Conservation (phyloP, 2,113 vertebrate species). For the Gallinago jamesoni region DNA sequence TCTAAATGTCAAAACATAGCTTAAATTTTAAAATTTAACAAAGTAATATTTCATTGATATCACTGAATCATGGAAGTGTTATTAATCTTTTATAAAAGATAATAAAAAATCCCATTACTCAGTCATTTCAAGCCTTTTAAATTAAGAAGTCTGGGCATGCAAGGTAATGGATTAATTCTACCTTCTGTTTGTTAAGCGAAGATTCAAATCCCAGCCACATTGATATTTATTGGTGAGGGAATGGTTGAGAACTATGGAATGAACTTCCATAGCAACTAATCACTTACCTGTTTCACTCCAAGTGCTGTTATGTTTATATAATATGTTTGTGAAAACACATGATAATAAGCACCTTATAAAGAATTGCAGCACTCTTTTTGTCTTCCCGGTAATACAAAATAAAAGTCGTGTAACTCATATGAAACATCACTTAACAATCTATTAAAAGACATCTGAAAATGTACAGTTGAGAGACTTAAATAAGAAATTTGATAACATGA, state of each 20-base stretch:
- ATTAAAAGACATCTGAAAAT: neutral
- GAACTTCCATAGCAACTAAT: neutral
- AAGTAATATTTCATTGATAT: neutral
- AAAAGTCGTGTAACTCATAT: neutral
- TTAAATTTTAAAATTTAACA: neutral
- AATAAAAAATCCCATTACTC: neutral
- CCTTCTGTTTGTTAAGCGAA: neutral
- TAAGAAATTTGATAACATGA: neutral
- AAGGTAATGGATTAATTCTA: neutral
- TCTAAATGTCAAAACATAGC: neutral
- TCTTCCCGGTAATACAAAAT: neutral
- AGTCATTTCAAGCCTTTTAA: neutral
- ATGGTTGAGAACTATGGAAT: neutral
- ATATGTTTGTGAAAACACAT: neutral
- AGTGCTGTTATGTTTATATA: neutral
- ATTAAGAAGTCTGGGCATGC: neutral
- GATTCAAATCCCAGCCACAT: neutral
- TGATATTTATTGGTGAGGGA: neutral
- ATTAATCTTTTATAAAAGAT: neutral
- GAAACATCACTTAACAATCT: neutral
- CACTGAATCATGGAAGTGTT: neutral
- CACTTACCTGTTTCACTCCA: neutral
- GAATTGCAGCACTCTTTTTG: neutral
- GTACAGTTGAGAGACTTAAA: neutral
- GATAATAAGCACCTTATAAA: neutral